Evolutionary conservation across 2,797 vertebrate species (phyloP).

Genomic region (Catharus ustulatus): DNA sequence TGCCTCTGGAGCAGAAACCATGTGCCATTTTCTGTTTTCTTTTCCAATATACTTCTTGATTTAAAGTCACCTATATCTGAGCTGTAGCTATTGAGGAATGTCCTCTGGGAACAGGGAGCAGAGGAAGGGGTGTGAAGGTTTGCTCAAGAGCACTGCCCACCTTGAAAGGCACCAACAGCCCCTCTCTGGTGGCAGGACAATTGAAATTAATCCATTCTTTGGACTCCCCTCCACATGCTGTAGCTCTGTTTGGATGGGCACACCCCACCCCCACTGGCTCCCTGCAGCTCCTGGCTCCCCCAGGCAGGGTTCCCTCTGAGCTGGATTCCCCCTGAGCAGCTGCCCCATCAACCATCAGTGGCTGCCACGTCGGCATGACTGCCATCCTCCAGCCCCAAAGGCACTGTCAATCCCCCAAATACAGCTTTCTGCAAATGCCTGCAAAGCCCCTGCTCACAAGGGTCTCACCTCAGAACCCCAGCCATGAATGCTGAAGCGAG

Average conservation of each 20-base stretch:
- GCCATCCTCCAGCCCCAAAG: neutral
- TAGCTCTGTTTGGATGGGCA: neutral
- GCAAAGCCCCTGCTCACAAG: neutral
- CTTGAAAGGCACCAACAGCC: neutral
- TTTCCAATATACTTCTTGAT: neutral
- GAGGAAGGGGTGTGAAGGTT: neutral
- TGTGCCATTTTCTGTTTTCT: neutral
- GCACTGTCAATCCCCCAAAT: neutral
- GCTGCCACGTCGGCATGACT: fast-evolving
- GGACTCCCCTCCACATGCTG: neutral
- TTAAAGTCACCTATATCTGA: neutral
- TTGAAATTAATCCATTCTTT: neutral
- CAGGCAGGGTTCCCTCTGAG: neutral
- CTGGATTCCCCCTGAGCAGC: fast-evolving
- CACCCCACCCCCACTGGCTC: neutral
- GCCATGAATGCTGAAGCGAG: fast-evolving
- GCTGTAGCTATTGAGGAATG: neutral
- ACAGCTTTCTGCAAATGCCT: neutral
- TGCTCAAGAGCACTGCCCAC: neutral
- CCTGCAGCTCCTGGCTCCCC: neutral
- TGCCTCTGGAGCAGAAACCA: neutral
- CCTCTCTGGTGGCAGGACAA: neutral
- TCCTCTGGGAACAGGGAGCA: neutral
- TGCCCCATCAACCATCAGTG: fast-evolving
- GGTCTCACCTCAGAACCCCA: neutral